Evolutionary conservation across 1,140 invertebrate genomes (phyloP).

Genomic region (Rhyacophila brunnea): DNA sequence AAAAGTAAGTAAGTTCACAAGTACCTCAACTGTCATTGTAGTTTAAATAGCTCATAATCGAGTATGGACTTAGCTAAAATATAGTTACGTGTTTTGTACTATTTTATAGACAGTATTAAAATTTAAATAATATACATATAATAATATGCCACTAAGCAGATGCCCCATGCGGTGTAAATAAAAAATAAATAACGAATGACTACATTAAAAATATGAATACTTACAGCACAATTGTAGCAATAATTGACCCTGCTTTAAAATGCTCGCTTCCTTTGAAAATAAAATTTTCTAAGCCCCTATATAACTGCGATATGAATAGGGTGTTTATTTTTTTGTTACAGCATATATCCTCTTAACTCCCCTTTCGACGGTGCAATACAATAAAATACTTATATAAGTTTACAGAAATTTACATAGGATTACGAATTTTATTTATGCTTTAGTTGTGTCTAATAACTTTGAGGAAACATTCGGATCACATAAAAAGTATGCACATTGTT

Average conservation of each 20-base stretch:
- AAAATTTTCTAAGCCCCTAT: constrained; percentile 11
- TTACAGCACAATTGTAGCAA: neutral
- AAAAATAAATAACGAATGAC: neutral
- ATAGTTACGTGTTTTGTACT: too few relatives aligned
- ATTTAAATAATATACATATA: too few relatives aligned
- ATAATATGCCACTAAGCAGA: too few relatives aligned
- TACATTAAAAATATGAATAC: neutral
- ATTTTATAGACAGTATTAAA: too few relatives aligned
- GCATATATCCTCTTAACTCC: constrained; percentile 33
- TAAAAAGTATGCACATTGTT: too few relatives aligned
- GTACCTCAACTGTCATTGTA: too few relatives aligned
- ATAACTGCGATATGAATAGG: constrained; percentile 16
- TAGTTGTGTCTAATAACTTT: too few relatives aligned
- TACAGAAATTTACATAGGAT: constrained; percentile 31
- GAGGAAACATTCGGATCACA: too few relatives aligned
- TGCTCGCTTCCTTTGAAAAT: constrained; percentile 7
- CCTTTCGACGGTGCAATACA: constrained; percentile 12
- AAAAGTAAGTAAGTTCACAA: too few relatives aligned
- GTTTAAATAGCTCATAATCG: too few relatives aligned
- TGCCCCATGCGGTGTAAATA: neutral
- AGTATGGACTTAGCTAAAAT: too few relatives aligned
- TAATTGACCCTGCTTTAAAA: constrained; percentile 9
- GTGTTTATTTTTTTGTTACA: constrained; percentile 24
- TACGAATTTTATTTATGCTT: too few relatives aligned
- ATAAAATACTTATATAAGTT: constrained; percentile 26